phyloP scores from a whole-genome alignment of 2,888 invertebrate species.

The Hypercompe scribonia region DNA sequence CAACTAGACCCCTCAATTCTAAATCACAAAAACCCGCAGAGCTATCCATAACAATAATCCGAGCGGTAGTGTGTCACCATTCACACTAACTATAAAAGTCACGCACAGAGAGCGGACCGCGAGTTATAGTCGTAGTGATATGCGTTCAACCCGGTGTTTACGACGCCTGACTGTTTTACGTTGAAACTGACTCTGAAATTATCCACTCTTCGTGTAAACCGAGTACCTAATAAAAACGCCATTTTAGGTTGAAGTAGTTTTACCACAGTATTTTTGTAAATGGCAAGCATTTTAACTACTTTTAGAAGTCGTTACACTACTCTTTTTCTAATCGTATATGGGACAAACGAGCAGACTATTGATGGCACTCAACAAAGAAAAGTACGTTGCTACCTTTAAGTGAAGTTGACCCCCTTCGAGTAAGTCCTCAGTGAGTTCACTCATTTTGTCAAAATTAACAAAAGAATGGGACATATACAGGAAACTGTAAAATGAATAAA shows the following conservation, averaged over 20 bases:
- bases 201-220: conserved; percentile 9
- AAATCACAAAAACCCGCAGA: conserved; percentile 21
- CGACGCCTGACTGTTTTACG: conserved; percentile 21
- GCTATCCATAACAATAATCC: conserved; percentile 42
- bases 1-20: conserved; percentile 8
- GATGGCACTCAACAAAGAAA: no score
- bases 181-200: conserved; percentile 14
- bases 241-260: conserved; percentile 9
- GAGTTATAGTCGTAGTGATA: conserved; percentile 42
- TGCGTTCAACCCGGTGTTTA: conserved; percentile 28
- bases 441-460: no score
- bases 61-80: conserved; percentile 40
- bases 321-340: neutral
- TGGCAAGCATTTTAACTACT: neutral
- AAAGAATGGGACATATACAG: no score
- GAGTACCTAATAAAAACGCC: neutral
- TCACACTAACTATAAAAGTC: conserved; percentile 48
- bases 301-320: neutral
- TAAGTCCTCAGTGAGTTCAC: no score
- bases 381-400: no score
- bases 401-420: no score
- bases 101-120: conserved; percentile 31
- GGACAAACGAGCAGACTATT: no score
- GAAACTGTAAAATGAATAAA: no score
- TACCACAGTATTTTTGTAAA: neutral